Conservation (phyloP, 2,797 vertebrate species). For the Erpetoichthys calabaricus region DNA sequence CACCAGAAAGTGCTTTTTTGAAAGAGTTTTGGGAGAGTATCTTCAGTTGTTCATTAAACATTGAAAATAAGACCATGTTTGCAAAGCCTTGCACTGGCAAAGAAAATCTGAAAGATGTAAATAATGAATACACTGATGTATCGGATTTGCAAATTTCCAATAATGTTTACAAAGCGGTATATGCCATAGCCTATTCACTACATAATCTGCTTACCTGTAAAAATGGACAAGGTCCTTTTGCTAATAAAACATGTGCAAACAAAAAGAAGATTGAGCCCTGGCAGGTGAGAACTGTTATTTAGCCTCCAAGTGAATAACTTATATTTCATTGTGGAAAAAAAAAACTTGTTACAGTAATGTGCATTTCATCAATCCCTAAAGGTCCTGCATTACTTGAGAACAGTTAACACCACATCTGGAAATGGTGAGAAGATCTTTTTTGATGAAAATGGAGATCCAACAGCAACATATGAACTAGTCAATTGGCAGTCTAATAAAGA, state of each 20-base stretch:
- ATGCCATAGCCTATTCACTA: conserved; percentile 4
- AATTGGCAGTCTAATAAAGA: too few relatives aligned
- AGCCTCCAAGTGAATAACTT: too few relatives aligned
- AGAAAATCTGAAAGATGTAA: neutral
- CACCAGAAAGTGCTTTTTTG: conserved; percentile 42
- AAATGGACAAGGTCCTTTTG: conserved; percentile 5
- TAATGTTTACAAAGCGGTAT: conserved; percentile 5
- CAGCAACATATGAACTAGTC: too few relatives aligned
- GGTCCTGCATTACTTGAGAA: too few relatives aligned
- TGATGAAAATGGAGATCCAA: too few relatives aligned
- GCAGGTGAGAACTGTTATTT: neutral
- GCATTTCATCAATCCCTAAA: too few relatives aligned
- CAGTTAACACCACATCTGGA: too few relatives aligned
- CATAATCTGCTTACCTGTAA: conserved; percentile 1
- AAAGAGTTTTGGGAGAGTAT: conserved; percentile 49
- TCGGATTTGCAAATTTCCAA: conserved; percentile 4
- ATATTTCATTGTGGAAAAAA: too few relatives aligned
- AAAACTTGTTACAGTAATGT: too few relatives aligned
- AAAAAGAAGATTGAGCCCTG: conserved; percentile 4
- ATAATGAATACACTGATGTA: conserved; percentile 32
- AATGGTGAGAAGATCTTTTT: too few relatives aligned
- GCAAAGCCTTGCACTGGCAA: conserved; percentile 25
- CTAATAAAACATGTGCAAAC: conserved; percentile 5
- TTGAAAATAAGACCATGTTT: conserved; percentile 3
- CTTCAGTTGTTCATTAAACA: conserved; percentile 40